Conservation (phyloP, 2,888 invertebrate species). For the Cataglyphis livida region DNA sequence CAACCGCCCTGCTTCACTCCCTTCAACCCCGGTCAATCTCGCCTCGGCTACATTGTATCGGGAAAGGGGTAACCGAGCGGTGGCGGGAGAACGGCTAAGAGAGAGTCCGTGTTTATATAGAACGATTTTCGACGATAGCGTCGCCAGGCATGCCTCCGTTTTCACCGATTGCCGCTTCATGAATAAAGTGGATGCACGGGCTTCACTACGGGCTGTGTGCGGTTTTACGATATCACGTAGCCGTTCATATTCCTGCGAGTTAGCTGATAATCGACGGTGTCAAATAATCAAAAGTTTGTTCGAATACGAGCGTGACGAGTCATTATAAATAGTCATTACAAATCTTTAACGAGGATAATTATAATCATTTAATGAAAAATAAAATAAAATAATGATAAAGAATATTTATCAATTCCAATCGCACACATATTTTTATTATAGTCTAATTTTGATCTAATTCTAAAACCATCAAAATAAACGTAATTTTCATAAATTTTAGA, state of each 20-base stretch:
- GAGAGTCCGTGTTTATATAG: constrained; percentile 73
- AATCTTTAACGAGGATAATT: background rate
- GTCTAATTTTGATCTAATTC: background rate
- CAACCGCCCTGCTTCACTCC: constrained; percentile 75
- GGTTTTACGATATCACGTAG: constrained; percentile 43
- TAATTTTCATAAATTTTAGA: background rate
- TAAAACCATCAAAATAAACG: background rate
- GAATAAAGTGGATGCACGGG: constrained; percentile 52
- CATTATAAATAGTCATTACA: background rate
- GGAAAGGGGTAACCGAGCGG: constrained; percentile 69
- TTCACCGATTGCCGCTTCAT: constrained; percentile 67
- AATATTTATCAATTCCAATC: background rate
- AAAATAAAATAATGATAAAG: background rate
- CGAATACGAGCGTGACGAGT: background rate
- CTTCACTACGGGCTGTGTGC: constrained; percentile 21
- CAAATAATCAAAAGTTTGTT: background rate
- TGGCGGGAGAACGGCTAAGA: constrained; percentile 50
- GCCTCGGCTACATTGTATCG: constrained; percentile 76
- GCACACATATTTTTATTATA: background rate
- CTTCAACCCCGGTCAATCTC: constrained; percentile 78
- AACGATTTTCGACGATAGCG: constrained; percentile 74
- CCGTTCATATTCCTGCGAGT: constrained; percentile 22
- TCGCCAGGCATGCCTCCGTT: constrained; percentile 69
- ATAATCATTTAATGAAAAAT: background rate
- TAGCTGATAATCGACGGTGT: constrained; percentile 24